phyloP scores from a whole-genome alignment of 2,888 invertebrate genomes.

The Lithosia quadra region DNA sequence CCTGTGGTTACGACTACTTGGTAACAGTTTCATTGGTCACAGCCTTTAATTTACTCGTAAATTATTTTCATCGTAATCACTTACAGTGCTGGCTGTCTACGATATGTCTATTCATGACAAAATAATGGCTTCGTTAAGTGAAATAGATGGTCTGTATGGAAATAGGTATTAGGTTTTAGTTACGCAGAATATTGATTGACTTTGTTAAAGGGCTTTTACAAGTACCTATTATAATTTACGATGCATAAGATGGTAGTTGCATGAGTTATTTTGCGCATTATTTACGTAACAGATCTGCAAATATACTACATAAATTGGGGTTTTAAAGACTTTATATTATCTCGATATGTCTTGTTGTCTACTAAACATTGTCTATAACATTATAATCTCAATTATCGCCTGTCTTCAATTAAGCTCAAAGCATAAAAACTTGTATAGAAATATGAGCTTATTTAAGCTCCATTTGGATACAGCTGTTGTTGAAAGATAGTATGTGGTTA shows the following conservation, averaged over 20 bases:
- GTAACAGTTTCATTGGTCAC: slow-evolving; percentile 57
- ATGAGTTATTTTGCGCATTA: neutral
- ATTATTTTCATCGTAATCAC: slow-evolving; percentile 25
- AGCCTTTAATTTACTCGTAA: slow-evolving; percentile 44
- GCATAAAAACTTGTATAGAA: neutral
- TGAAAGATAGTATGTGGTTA: too few species aligned
- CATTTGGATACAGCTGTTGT: neutral
- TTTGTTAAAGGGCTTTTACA: neutral
- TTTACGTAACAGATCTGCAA: neutral
- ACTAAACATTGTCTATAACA: too few species aligned
- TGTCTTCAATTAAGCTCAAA: neutral
- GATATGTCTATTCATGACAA: slow-evolving; percentile 5
- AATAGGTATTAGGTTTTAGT: slow-evolving; percentile 30
- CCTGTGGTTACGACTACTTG: slow-evolving; percentile 53
- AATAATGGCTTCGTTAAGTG: slow-evolving; percentile 9
- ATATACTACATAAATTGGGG: neutral
- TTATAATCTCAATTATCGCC: neutral
- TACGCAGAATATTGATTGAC: slow-evolving; percentile 30
- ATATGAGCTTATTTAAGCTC: too few species aligned
- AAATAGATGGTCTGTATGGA: neutral
- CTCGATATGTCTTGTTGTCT: too few species aligned
- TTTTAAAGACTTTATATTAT: too few species aligned
- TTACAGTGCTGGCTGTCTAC: slow-evolving; percentile 5
- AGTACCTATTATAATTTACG: neutral
- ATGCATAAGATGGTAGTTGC: neutral